Conservation (phyloP, 2,113 vertebrate species). For the Nycticebus coucang region DNA sequence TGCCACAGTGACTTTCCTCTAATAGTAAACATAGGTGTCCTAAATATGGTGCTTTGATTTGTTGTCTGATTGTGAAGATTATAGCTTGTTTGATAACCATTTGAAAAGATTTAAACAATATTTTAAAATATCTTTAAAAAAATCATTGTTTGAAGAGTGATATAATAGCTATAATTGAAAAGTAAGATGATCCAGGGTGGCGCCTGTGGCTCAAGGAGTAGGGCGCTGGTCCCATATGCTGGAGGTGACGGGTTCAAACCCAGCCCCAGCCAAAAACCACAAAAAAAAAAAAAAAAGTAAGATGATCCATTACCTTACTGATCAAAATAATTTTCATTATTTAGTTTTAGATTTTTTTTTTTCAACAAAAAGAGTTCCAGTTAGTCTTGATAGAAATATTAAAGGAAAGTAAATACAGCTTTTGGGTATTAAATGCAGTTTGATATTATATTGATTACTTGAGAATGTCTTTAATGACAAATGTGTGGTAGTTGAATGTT, state of each 20-base stretch:
- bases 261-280: too few relatives aligned
- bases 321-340: constrained; percentile 15
- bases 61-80: background rate
- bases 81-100: background rate
- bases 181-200: background rate
- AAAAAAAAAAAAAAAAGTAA: too few relatives aligned
- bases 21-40: background rate
- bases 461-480: constrained; percentile 7
- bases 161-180: background rate
- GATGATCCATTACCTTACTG: background rate
- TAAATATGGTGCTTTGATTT: background rate
- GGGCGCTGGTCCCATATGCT: too few relatives aligned
- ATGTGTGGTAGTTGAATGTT: background rate
- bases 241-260: too few relatives aligned
- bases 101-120: background rate
- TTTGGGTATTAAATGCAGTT: constrained; percentile 13
- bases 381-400: constrained; percentile 19
- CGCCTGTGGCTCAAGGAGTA: too few relatives aligned
- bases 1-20: background rate
- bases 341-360: constrained; percentile 4
- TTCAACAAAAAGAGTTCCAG: background rate
- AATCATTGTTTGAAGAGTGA: background rate
- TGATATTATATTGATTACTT: background rate
- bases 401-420: background rate
- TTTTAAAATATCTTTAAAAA: background rate